These are phyloP conservation scores for Priocnemis perturbator DNA, from an alignment of 2,888 invertebrate species.

Conservation along the genomic window DNA sequence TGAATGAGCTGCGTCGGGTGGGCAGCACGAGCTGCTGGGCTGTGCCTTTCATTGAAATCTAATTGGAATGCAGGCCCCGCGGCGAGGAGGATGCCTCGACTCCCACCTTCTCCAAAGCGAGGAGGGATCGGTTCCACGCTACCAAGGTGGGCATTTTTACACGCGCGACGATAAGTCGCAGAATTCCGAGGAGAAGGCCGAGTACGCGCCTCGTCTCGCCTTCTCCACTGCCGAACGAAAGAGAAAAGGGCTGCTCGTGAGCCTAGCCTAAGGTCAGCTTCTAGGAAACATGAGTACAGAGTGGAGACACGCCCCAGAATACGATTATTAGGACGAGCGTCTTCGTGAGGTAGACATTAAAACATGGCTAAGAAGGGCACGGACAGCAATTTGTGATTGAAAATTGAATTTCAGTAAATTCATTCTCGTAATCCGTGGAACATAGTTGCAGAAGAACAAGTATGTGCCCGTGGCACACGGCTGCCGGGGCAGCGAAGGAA, in stretches of 20 bases:
- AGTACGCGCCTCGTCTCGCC: neutral
- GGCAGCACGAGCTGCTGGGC: conserved; percentile 56
- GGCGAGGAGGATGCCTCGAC: conserved; percentile 55
- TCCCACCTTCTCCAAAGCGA: conserved; percentile 43
- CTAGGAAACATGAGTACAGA: too few species aligned
- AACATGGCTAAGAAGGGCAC: too few species aligned
- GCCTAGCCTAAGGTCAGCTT: too few species aligned
- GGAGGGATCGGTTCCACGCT: conserved; percentile 45
- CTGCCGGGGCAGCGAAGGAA: too few species aligned
- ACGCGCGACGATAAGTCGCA: conserved; percentile 46
- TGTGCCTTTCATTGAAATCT: conserved; percentile 67
- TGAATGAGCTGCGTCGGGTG: conserved; percentile 62
- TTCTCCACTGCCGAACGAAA: conserved; percentile 7
- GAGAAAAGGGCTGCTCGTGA: conserved; percentile 4
- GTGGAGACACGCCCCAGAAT: neutral
- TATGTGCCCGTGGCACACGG: too few species aligned
- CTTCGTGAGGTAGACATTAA: too few species aligned
- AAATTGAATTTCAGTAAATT: too few species aligned
- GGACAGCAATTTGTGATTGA: too few species aligned
- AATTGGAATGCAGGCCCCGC: conserved; percentile 63
- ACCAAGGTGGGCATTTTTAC: conserved; percentile 62
- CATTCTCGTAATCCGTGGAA: too few species aligned
- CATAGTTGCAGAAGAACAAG: too few species aligned
- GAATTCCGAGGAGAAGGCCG: conserved; percentile 43
- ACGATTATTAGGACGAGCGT: too few species aligned